Evolutionary conservation across 2,888 invertebrate genomes (phyloP), one percentile per base, ranked within the genome.

Genomic region (Nysson spinosus): DNA sequence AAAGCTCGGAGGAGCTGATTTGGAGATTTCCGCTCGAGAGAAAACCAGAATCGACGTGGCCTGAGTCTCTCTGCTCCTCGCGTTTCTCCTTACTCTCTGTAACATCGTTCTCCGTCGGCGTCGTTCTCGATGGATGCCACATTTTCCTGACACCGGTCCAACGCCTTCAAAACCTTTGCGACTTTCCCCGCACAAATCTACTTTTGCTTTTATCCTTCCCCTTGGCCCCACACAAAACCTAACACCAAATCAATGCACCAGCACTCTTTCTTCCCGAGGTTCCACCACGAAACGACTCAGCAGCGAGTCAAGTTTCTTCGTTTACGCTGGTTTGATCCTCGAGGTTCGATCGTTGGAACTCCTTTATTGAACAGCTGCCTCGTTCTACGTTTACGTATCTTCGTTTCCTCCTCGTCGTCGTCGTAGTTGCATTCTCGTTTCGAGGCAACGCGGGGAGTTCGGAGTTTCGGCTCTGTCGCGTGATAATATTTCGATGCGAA

Each of bases 31-130:
- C 70, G 7, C 80, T 77, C 6, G 85, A 85, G 1, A 85, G 50
- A 55, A 85, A 86, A 1, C 85, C 86, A 20, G 86, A 85, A 54
- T 86, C 85, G 1, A 68, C 58, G 51, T 78, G 75, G 16, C 81
- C 77, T 2, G 81, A 77, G 28, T 79, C 78, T 7, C 57, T 72
- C 7, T 57, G 61, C 39, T 65, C 62, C 30, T 67, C 37, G 17
- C 42, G 34, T 22, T 69, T 57, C 14, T 71, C 68, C 22, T 68
- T 66, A 22, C 43, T 51, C 47, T 76, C 79, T 77, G 70, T 35
- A 77, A 78, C 76, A 79, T 77, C 67, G 51, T 56, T 62, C 51
- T 72, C 74, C 57, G 50, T 66, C 42, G 72, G 51, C 56, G 43
- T 26, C 46, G 12, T 37, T 16, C 42, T 55, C 52, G 58, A 37